Evolutionary conservation across 2,113 vertebrate genomes (phyloP).

Genomic region (Brachyistius frenatus): DNA sequence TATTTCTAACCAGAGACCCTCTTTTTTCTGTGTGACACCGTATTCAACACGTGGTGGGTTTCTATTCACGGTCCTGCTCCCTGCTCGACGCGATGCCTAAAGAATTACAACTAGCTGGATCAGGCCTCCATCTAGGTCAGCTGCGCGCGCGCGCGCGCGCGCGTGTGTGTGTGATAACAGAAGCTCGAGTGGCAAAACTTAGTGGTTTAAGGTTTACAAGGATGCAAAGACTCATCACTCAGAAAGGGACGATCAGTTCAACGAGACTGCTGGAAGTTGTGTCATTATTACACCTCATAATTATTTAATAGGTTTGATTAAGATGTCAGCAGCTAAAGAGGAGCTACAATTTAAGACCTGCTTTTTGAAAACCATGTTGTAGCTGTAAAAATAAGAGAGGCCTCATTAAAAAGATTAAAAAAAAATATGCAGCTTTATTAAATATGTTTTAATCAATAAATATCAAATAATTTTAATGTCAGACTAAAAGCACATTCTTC

Average conservation of each 20-base stretch:
- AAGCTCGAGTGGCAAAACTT: conserved; percentile 27
- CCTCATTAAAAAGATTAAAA: not conserved
- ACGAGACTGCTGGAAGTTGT: too few relatives aligned
- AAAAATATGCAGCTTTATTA: not conserved
- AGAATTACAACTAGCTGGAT: conserved; percentile 80
- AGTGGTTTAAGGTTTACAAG: conserved; percentile 18
- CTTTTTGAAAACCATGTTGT: not conserved
- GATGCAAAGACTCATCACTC: not conserved
- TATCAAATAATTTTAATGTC: not conserved
- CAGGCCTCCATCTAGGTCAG: conserved; percentile 79
- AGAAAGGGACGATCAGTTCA: too few relatives aligned
- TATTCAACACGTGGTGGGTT: conserved; percentile 83
- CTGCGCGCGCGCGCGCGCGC: conserved; percentile 40
- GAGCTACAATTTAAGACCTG: not conserved
- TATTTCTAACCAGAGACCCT: conserved; percentile 50
- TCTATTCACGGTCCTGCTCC: conserved; percentile 63
- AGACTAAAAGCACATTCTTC: not conserved
- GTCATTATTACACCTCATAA: not conserved
- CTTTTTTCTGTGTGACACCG: conserved; percentile 62
- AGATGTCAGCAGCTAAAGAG: conserved; percentile 33
- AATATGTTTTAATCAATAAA: not conserved
- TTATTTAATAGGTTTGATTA: conserved; percentile 45
- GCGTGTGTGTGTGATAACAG: conserved; percentile 21
- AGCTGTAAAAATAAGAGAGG: not conserved
- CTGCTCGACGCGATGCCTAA: conserved; percentile 60